Evolutionary conservation across 2,888 invertebrate species (phyloP).

Genomic region (Patella caerulea): DNA sequence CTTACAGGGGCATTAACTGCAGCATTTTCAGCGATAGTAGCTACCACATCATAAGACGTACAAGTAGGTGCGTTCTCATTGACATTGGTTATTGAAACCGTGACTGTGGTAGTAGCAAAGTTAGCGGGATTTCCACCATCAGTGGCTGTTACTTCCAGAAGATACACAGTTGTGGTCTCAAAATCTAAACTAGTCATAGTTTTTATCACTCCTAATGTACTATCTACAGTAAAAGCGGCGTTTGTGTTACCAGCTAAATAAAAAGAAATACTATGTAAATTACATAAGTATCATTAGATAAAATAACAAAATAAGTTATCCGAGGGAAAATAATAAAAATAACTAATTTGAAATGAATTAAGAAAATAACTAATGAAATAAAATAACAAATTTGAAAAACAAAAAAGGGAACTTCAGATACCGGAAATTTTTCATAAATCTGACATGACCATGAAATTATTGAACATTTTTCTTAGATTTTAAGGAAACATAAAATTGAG

Average conservation of each 20-base stretch:
- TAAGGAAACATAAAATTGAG: too few species aligned
- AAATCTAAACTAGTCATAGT: conserved; percentile 32
- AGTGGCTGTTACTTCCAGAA: conserved; percentile 40
- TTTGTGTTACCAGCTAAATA: conserved; percentile 43
- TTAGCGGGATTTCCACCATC: conserved; percentile 36
- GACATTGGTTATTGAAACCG: conserved; percentile 48
- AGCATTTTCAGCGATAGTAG: conserved; percentile 44
- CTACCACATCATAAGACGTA: conserved; percentile 31
- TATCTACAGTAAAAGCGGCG: conserved; percentile 32
- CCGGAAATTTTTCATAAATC: too few species aligned
- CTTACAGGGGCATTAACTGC: conserved; percentile 38
- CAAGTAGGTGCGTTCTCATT: conserved; percentile 61
- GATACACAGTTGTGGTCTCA: conserved; percentile 38
- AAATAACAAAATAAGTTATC: too few species aligned
- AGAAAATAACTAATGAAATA: too few species aligned
- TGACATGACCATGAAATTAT: too few species aligned
- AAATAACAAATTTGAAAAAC: too few species aligned
- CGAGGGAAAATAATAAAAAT: too few species aligned
- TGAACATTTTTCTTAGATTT: too few species aligned
- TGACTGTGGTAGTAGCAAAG: conserved; percentile 29
- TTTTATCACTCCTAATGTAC: conserved; percentile 29
- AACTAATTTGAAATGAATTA: too few species aligned
- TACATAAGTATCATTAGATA: too few species aligned
- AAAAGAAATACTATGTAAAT: not conserved
- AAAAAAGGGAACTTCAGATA: too few species aligned